Evolutionary conservation across 2,888 invertebrate species (phyloP), one percentile per base, ranked within the genome.

Genomic region (Podotricha telesiphe): DNA sequence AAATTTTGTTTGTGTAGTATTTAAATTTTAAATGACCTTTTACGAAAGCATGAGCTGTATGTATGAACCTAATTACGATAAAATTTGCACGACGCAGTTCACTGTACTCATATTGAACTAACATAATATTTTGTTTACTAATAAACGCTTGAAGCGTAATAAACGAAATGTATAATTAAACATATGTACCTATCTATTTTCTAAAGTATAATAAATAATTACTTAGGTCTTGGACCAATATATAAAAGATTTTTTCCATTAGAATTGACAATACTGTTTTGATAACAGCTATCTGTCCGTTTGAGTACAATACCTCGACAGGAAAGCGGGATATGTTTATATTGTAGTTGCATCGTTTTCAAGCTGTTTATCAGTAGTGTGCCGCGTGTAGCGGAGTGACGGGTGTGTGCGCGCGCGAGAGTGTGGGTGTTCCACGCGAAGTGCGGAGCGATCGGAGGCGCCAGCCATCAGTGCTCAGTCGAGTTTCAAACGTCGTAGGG

Each of bases 331-430:
- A 73, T 74, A 76, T 80, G 79, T 82, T 79, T 78, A 77, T 83
- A 83, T 82, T 90, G 88, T 89, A 89, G 81, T 86, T 88, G 87
- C 85, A 86, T 81, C 82, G 83, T 88, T 89, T 87, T 90, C 84
- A 85, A 88, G 80, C 82, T 85, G 89, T 89, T 91, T 91, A 91
- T 92, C 91, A 89, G 87, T 86, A 84, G 81, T 71, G 78, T 79
- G 80, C n/a, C 76, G 77, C 79, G 84, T 84, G 74, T 69, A 74
- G n/a, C n/a, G n/a, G 74, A 69, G 69, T 65, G 72, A 37, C 37
- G 5, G 37, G 37, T 37, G 37, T 37, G 77, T 71, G 77, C 70
- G 74, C 68, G 75, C 68, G 74, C 71, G 78, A 67, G 69, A 76
- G 86, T 87, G 87, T 88, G 88, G 82, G 89, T 86, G 87, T 83